These are phyloP conservation scores for Tanytarsus gracilentus DNA, from an alignment of 2,888 invertebrate genomes.

Conservation along the genomic window DNA sequence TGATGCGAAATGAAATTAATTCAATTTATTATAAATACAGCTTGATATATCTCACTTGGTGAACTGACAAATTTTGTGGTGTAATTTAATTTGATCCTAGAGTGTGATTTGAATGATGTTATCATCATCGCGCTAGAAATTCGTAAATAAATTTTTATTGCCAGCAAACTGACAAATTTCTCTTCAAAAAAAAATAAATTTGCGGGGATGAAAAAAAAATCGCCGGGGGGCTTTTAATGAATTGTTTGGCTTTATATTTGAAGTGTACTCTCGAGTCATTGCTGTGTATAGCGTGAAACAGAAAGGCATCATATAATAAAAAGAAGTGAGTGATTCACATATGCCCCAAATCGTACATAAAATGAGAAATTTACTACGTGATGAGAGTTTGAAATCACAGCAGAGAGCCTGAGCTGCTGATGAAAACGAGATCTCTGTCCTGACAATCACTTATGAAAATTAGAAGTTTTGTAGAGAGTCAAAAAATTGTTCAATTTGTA, in stretches of 20 bases:
- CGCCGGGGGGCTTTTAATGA: slow-evolving; percentile 26
- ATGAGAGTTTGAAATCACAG: slow-evolving; percentile 2
- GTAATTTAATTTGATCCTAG: background rate
- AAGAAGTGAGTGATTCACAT: slow-evolving; percentile 11
- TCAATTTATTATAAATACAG: slow-evolving; percentile 24
- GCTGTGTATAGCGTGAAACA: background rate
- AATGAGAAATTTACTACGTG: slow-evolving; percentile 22
- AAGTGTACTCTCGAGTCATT: slow-evolving; percentile 21
- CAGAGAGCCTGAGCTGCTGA: background rate
- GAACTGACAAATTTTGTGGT: slow-evolving; percentile 1
- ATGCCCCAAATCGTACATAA: slow-evolving; percentile 16
- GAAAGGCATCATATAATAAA: background rate
- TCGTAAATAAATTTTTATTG: slow-evolving; percentile 17
- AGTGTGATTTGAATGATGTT: background rate
- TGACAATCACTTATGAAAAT: slow-evolving; percentile 29
- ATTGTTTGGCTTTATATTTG: slow-evolving; percentile 24
- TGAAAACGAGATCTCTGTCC: slow-evolving; percentile 18
- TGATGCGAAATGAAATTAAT: slow-evolving; percentile 24
- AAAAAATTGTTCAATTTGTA: background rate
- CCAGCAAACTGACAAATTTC: slow-evolving; percentile 17
- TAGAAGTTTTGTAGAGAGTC: slow-evolving; percentile 1
- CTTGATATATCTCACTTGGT: slow-evolving; percentile 2
- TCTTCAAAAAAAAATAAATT: too few species aligned
- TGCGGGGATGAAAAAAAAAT: slow-evolving; percentile 18
- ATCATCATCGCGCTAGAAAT: background rate